These are phyloP conservation scores for Nannospalax galili DNA, from an alignment of 2,113 vertebrate species.

Conservation along the genomic window DNA sequence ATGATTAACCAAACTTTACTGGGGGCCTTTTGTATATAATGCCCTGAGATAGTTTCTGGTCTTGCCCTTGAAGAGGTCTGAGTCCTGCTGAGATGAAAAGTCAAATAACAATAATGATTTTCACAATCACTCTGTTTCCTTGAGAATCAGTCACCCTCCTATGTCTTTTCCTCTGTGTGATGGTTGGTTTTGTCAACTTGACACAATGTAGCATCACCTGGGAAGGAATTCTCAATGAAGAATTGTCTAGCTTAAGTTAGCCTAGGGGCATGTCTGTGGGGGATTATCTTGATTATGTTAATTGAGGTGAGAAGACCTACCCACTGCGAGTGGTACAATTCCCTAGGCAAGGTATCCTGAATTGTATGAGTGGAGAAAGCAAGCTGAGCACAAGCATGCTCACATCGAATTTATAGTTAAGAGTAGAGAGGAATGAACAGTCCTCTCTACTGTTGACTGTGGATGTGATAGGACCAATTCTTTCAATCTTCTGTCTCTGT, in stretches of 20 bases:
- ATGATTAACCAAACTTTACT: background rate
- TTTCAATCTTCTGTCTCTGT: background rate
- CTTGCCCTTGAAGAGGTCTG: conserved; percentile 12
- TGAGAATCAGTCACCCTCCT: background rate
- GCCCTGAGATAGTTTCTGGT: conserved; percentile 9
- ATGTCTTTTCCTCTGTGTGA: background rate
- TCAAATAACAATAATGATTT: background rate
- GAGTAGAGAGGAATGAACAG: too few species aligned
- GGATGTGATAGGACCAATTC: background rate
- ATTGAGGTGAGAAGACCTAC: background rate
- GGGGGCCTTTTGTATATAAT: background rate
- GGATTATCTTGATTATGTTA: background rate
- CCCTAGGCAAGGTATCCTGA: background rate
- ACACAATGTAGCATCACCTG: background rate
- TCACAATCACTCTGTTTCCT: background rate
- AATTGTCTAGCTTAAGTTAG: background rate
- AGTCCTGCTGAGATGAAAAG: conserved; percentile 13
- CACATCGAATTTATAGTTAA: background rate
- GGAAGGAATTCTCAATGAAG: background rate
- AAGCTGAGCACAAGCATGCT: background rate
- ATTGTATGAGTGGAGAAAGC: background rate
- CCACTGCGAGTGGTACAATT: background rate
- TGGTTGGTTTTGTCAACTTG: background rate
- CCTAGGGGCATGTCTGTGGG: background rate
- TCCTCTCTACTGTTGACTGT: background rate